Evolutionary conservation across 2,113 vertebrate genomes (phyloP).

Genomic region (Rutilus rutilus): DNA sequence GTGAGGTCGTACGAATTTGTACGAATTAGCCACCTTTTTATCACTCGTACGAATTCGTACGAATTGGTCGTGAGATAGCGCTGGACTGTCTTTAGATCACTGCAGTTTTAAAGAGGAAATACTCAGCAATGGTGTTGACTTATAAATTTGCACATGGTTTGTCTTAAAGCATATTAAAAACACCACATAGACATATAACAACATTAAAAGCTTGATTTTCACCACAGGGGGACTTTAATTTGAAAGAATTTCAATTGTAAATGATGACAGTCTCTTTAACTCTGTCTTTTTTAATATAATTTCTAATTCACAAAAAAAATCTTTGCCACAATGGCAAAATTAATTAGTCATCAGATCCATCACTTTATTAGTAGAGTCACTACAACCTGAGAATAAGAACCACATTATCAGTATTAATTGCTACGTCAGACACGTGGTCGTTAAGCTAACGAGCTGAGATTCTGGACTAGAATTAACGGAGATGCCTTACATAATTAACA

Average conservation of each 20-base stretch:
- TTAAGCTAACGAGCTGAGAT: slow-evolving; percentile 42
- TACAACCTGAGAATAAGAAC: slow-evolving; percentile 17
- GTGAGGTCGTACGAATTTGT: no score
- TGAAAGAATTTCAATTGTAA: background rate
- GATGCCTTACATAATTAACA: slow-evolving; percentile 54
- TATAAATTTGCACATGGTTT: no score
- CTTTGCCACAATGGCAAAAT: background rate
- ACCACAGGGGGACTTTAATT: background rate
- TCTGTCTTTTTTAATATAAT: background rate
- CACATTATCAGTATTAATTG: slow-evolving; percentile 28
- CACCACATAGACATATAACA: no score
- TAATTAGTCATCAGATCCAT: slow-evolving; percentile 26
- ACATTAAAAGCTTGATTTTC: no score
- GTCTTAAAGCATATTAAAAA: no score
- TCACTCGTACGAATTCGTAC: no score
- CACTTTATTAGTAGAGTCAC: slow-evolving; percentile 32
- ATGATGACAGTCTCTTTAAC: background rate
- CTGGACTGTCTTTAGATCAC: no score
- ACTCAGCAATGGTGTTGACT: no score
- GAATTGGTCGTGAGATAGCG: no score
- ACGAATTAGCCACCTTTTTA: no score
- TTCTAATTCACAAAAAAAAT: background rate
- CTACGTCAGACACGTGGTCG: slow-evolving; percentile 16
- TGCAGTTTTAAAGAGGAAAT: no score
- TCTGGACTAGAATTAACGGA: slow-evolving; percentile 37